Percentiles rank a stretch among this genome's conserved stretches.
These are phyloP conservation scores for Siphlonurus alternatus DNA, from an alignment of 2,888 invertebrate genomes.

Conservation along the genomic window DNA sequence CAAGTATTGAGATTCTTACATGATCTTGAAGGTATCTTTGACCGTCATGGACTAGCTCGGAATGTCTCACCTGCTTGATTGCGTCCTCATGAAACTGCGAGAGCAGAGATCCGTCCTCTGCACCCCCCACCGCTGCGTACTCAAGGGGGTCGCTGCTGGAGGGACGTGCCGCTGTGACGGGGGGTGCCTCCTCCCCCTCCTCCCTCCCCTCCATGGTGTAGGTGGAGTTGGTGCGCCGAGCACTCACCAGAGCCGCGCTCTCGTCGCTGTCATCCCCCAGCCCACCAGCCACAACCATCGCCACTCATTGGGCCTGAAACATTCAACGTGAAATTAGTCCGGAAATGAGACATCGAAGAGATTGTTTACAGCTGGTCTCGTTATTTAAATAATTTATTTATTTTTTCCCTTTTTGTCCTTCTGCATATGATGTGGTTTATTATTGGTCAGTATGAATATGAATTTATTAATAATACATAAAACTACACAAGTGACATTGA, in stretches of 20 bases:
- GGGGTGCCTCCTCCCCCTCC: neutral
- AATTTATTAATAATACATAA: no score
- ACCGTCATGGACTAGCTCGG: no score
- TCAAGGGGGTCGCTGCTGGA: neutral
- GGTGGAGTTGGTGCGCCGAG: neutral
- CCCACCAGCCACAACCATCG: neutral
- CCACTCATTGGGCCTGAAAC: neutral
- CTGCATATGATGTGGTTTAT: no score
- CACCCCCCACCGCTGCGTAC: neutral
- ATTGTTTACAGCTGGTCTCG: neutral
- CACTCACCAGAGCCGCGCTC: slow-evolving; percentile 1
- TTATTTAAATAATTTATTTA: no score
- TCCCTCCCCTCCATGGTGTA: neutral
- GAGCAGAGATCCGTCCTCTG: slow-evolving; percentile 35
- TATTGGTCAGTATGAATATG: no score
- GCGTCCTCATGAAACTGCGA: slow-evolving; percentile 66
- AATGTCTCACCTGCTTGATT: slow-evolving; percentile 39
- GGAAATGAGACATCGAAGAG: neutral
- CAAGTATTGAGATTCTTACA: no score
- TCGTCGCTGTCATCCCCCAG: slow-evolving; percentile 3
- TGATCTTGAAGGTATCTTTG: no score
- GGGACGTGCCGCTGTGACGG: neutral
- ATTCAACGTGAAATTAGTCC: no score
- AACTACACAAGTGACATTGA: no score
- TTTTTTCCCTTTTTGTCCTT: no score